Percentiles rank a stretch among this genome's conserved stretches.
Conservation (phyloP, 92 coral and sea anemone genomes). For the Blastomussa wellsi region DNA sequence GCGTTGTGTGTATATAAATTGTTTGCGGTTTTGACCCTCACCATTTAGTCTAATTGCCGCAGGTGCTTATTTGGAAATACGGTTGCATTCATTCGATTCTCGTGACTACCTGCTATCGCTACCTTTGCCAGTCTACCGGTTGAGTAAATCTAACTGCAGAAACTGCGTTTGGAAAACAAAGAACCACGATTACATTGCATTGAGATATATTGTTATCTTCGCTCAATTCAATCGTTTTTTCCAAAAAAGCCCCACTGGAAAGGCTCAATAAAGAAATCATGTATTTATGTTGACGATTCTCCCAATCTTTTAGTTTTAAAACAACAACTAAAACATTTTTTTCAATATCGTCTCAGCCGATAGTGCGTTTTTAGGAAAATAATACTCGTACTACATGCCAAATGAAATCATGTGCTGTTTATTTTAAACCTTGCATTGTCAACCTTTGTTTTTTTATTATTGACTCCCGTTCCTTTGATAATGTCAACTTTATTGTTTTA, state of each 20-base stretch:
- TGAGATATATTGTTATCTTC: not conserved
- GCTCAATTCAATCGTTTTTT: not conserved
- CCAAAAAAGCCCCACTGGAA: too few relatives aligned
- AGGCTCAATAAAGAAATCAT: too few relatives aligned
- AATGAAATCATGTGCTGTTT: not conserved
- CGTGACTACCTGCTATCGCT: not conserved
- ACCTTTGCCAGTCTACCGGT: not conserved
- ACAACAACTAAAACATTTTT: not conserved
- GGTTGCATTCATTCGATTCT: not conserved
- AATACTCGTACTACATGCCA: not conserved
- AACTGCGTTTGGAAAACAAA: not conserved
- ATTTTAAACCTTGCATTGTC: not conserved
- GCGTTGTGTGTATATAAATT: not conserved
- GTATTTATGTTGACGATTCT: too few relatives aligned
- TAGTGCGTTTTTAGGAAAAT: not conserved
- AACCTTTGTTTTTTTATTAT: not conserved
- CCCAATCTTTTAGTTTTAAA: not conserved
- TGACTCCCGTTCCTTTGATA: not conserved
- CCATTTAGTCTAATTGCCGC: not conserved
- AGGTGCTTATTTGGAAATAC: not conserved
- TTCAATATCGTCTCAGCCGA: not conserved
- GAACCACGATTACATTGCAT: not conserved
- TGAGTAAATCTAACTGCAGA: not conserved
- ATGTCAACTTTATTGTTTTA: not conserved
- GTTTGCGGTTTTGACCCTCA: slow-evolving; percentile 12